Evolutionary conservation across 64 coral and sea anemone genomes (phyloP).

Genomic region (Catalaphyllia jardinei): DNA sequence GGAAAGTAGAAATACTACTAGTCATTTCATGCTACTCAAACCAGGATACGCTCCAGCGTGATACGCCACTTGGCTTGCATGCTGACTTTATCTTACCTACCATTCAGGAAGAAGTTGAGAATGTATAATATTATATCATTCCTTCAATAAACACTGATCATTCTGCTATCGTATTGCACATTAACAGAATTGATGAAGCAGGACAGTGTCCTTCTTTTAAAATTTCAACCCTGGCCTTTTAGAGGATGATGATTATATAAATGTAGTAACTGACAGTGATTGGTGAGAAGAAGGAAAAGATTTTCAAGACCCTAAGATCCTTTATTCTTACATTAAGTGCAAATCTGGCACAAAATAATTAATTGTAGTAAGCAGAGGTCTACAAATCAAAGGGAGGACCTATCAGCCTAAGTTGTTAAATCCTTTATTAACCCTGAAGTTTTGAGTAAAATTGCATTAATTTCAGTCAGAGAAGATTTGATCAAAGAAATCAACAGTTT

Average conservation of each 20-base stretch:
- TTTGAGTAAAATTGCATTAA: neutral
- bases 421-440: conserved; percentile 22
- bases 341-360: conserved; percentile 43
- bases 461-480: neutral
- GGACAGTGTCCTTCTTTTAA: conserved; percentile 31
- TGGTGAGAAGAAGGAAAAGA: conserved; percentile 45
- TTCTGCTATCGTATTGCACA: conserved; percentile 33
- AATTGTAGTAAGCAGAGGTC: conserved; percentile 39
- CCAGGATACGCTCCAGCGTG: no score
- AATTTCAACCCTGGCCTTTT: conserved; percentile 54
- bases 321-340: conserved; percentile 47
- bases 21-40: no score
- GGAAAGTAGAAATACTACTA: no score
- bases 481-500: conserved; percentile 27
- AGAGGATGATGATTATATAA: conserved; percentile 31
- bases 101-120: conserved; percentile 39
- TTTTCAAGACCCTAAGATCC: conserved; percentile 26
- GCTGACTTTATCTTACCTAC: neutral
- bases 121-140: conserved; percentile 26
- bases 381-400: conserved; percentile 50
- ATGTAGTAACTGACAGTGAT: neutral
- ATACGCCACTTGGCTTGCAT: no score
- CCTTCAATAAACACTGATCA: conserved; percentile 50
- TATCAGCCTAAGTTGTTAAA: conserved; percentile 5
- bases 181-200: conserved; percentile 35